Conservation (phyloP, 1,140 invertebrate genomes). For the Drosophila leontia region DNA sequence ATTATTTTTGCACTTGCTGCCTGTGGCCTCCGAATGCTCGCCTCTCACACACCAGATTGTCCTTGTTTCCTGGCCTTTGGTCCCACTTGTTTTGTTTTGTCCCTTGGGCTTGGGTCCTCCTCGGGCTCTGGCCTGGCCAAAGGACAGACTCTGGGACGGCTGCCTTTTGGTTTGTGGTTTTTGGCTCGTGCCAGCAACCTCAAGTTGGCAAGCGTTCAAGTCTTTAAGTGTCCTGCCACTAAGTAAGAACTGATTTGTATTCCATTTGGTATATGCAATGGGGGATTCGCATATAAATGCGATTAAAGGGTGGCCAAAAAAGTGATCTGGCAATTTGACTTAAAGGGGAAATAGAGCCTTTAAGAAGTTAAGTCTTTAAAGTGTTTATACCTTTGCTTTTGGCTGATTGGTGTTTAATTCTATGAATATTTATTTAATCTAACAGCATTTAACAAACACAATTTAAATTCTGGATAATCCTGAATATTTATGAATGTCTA, state of each 20-base stretch:
- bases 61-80: constrained; percentile 18
- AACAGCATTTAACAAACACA: neutral
- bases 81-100: constrained; percentile 1
- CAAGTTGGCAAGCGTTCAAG: constrained; percentile 51
- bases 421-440: neutral
- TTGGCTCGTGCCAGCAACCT: constrained; percentile 56
- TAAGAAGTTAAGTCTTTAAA: neutral
- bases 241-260: constrained; percentile 49
- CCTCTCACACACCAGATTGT: constrained; percentile 20
- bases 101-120: constrained; percentile 5
- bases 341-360: neutral
- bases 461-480: neutral
- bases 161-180: constrained; percentile 56
- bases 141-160: constrained; percentile 12
- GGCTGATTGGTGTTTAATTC: neutral
- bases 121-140: constrained; percentile 13
- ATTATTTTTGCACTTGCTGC: constrained; percentile 69
- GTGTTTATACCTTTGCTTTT: neutral
- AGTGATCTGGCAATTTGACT: neutral
- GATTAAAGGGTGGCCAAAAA: constrained; percentile 1
- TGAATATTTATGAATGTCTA: neutral
- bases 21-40: constrained; percentile 26
- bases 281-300: constrained; percentile 5
- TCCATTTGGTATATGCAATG: constrained; percentile 34
- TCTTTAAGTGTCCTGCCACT: constrained; percentile 38